Conservation (phyloP, 1,140 invertebrate genomes). For the Drosophila jambulina region DNA sequence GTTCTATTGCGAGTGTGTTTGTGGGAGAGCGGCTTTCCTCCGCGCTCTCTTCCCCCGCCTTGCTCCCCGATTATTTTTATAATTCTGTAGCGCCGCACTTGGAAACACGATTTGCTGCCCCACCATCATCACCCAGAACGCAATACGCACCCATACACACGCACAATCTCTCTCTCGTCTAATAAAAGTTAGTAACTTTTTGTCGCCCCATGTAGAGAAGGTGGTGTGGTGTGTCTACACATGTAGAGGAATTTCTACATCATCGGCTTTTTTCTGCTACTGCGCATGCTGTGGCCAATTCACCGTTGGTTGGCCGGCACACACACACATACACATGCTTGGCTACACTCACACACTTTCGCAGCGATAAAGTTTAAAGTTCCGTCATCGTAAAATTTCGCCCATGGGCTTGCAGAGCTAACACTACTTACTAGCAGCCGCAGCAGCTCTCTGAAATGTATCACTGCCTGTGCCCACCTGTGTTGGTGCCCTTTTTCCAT, state of each 20-base stretch:
- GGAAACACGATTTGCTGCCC: constrained; percentile 44
- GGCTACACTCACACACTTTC: constrained; percentile 6
- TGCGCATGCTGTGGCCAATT: constrained; percentile 69
- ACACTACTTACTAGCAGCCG: constrained; percentile 1
- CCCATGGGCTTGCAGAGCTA: constrained; percentile 46
- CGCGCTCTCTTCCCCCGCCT: constrained; percentile 2
- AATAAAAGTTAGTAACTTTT: constrained; percentile 52
- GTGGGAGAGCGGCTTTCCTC: constrained; percentile 13
- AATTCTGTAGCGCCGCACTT: constrained; percentile 56
- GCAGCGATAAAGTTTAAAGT: constrained; percentile 53
- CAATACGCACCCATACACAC: constrained; percentile 8
- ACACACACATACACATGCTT: background rate
- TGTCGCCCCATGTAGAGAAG: constrained; percentile 17
- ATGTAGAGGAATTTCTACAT: constrained; percentile 57
- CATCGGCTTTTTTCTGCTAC: constrained; percentile 42
- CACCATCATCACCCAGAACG: constrained; percentile 36
- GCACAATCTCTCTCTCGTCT: background rate
- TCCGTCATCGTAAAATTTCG: constrained; percentile 69
- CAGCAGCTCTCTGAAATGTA: background rate
- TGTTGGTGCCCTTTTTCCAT: constrained; percentile 13
- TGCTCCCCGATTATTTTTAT: constrained; percentile 53
- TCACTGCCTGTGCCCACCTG: constrained; percentile 19
- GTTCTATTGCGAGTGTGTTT: constrained; percentile 21
- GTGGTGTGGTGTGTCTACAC: constrained; percentile 21
- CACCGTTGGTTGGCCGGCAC: constrained; percentile 67